Evolutionary conservation across 2,113 vertebrate genomes (phyloP).

Genomic region (Silurus asotus): DNA sequence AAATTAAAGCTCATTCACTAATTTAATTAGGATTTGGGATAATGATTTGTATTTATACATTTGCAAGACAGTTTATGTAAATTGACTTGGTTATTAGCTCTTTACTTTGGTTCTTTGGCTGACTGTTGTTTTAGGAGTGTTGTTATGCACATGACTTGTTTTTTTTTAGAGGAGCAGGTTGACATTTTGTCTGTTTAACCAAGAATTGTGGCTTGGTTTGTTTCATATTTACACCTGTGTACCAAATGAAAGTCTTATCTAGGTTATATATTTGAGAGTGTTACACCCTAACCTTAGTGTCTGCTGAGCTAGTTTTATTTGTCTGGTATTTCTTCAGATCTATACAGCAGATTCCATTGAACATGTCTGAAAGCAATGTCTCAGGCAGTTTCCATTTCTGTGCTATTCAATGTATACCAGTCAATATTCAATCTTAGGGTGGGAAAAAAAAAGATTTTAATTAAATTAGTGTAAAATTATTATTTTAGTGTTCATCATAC

Average conservation of each 20-base stretch:
- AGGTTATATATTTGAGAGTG: neutral
- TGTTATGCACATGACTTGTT: neutral
- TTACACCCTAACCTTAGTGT: neutral
- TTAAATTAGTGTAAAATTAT: no score
- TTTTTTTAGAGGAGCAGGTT: neutral
- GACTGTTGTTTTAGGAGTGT: neutral
- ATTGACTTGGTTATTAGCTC: neutral
- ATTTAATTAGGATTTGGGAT: neutral
- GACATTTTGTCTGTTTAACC: slow-evolving; percentile 32
- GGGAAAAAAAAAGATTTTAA: slow-evolving; percentile 2
- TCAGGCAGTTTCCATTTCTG: neutral
- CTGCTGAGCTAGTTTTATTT: neutral
- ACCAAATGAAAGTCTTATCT: neutral
- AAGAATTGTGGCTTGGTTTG: slow-evolving; percentile 13
- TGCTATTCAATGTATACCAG: neutral
- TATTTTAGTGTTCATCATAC: slow-evolving; percentile 2
- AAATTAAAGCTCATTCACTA: neutral
- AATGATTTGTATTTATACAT: neutral
- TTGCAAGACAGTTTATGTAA: neutral
- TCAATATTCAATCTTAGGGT: neutral
- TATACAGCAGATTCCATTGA: neutral
- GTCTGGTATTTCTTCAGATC: neutral
- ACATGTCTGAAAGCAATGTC: neutral
- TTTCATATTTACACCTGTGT: slow-evolving; percentile 23
- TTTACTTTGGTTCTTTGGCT: neutral